Evolutionary conservation across 2,888 invertebrate species (phyloP).

Genomic region (Scaptomyza cyrtandrae): DNA sequence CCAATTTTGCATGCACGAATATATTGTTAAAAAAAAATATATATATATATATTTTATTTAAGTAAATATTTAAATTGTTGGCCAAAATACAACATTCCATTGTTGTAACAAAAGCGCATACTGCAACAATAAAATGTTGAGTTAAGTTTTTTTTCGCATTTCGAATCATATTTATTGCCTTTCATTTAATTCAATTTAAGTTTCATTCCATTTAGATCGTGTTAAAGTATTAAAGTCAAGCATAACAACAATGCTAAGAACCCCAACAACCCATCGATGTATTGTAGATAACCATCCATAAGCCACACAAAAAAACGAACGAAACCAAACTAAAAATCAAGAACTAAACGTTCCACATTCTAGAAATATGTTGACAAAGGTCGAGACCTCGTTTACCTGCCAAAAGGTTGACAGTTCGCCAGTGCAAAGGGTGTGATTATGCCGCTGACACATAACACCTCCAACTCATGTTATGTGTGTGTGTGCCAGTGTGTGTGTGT

Average conservation of each 20-base stretch:
- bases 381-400: conserved; percentile 57
- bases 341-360: conserved; percentile 51
- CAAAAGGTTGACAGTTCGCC: conserved; percentile 56
- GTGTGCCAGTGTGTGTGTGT: conserved; percentile 18
- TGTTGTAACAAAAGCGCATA: conserved; percentile 1
- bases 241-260: conserved; percentile 9
- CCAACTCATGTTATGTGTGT: conserved; percentile 34
- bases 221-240: conserved; percentile 10
- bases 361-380: conserved; percentile 72
- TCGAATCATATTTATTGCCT: neutral
- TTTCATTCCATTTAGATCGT: conserved; percentile 10
- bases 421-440: conserved; percentile 76
- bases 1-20: neutral
- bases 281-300: conserved; percentile 23
- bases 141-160: neutral
- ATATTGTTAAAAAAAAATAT: neutral
- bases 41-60: neutral
- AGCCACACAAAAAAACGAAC: too few species aligned
- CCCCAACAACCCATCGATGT: neutral
- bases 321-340: conserved; percentile 3
- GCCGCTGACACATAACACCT: conserved; percentile 78
- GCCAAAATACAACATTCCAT: conserved; percentile 10
- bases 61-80: conserved; percentile 8
- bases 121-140: neutral
- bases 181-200: conserved; percentile 1